phyloP scores from a whole-genome alignment of 1,140 invertebrate species.

The Drosophila baimaii region DNA sequence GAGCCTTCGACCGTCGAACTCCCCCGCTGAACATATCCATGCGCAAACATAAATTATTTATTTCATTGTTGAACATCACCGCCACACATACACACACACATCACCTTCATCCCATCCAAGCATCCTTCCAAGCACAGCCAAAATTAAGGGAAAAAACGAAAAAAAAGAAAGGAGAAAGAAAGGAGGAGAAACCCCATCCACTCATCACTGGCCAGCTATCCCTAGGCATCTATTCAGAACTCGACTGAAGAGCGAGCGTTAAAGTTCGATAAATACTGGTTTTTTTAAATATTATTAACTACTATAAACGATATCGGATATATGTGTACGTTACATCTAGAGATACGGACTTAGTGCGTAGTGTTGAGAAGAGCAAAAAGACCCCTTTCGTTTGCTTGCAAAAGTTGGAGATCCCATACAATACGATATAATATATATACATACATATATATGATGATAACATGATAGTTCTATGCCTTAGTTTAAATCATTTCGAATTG shows the following conservation, averaged over 20 bases:
- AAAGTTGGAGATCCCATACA: conserved; percentile 40
- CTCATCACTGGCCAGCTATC: conserved; percentile 51
- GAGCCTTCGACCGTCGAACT: conserved; percentile 48
- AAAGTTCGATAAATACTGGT: conserved; percentile 81
- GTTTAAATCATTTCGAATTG: conserved; percentile 52
- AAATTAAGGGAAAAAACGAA: neutral
- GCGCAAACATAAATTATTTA: conserved; percentile 80
- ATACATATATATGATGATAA: conserved; percentile 26
- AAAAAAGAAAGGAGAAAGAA: neutral
- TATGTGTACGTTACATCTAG: conserved; percentile 68
- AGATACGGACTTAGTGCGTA: conserved; percentile 60
- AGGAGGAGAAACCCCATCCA: neutral
- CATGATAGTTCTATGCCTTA: conserved; percentile 34
- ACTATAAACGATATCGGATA: conserved; percentile 68
- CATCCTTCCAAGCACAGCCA: conserved; percentile 9
- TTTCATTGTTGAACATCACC: conserved; percentile 75
- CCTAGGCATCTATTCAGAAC: conserved; percentile 65
- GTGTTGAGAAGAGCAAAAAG: conserved; percentile 74
- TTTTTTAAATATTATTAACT: conserved; percentile 60
- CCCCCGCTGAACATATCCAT: conserved; percentile 76
- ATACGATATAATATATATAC: conserved; percentile 20
- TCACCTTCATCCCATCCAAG: conserved; percentile 13
- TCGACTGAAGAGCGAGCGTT: conserved; percentile 80
- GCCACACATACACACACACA: conserved; percentile 18
- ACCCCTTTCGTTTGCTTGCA: conserved; percentile 74